Evolutionary conservation across 2,888 invertebrate genomes (phyloP).

Genomic region (Calephelis perditalis): DNA sequence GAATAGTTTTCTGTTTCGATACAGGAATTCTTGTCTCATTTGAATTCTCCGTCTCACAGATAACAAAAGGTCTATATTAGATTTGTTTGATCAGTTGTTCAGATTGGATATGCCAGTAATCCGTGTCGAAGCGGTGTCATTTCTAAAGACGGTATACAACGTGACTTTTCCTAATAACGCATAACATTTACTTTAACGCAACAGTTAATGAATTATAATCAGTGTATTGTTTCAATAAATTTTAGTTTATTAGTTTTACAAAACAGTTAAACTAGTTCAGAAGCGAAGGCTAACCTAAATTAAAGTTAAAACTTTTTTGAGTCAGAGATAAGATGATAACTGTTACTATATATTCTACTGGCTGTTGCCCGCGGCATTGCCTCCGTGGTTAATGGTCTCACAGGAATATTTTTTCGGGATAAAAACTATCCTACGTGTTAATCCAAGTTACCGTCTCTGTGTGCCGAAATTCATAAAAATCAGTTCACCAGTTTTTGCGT

Average conservation of each 20-base stretch:
- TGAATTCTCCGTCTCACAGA: slow-evolving; percentile 31
- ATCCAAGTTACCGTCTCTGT: too few species aligned
- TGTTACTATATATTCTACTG: too few species aligned
- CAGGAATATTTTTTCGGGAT: too few species aligned
- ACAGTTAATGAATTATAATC: slow-evolving; percentile 15
- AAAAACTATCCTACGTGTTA: too few species aligned
- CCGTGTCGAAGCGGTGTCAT: slow-evolving; percentile 20
- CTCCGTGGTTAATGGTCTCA: too few species aligned
- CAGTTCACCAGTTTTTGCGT: too few species aligned
- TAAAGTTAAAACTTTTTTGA: too few species aligned
- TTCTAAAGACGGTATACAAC: slow-evolving; percentile 12
- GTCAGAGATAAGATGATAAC: too few species aligned
- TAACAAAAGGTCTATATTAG: slow-evolving; percentile 43
- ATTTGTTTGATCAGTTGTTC: slow-evolving; percentile 72
- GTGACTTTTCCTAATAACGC: not conserved
- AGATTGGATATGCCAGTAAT: slow-evolving; percentile 41
- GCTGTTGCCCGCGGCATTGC: too few species aligned
- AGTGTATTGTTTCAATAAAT: slow-evolving; percentile 22
- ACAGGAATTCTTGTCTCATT: slow-evolving; percentile 29
- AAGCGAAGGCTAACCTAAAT: too few species aligned
- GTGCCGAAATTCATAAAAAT: too few species aligned
- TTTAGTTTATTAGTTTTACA: slow-evolving; percentile 34
- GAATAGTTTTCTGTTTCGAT: not conserved
- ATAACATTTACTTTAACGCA: slow-evolving; percentile 1
- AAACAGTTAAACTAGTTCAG: too few species aligned